Evolutionary conservation across 2,888 invertebrate species (phyloP), one percentile per base, ranked within the genome.

Genomic region (Tortricodes alternella): DNA sequence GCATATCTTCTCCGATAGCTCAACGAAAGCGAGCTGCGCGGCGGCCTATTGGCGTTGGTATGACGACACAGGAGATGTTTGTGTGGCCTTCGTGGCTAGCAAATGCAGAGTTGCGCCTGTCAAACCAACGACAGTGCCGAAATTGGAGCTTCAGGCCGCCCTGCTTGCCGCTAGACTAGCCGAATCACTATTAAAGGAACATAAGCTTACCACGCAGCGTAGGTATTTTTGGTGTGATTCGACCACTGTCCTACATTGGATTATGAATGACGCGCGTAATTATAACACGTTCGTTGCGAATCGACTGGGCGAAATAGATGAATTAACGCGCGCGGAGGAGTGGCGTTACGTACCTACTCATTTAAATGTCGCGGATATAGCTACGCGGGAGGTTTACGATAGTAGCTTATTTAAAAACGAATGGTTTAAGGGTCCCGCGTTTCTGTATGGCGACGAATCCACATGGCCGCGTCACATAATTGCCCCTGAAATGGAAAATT

Each of bases 1-100:
- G 7, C 35, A 35, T 35, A 7, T 35, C 1, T 35, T 35, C 16
- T 6, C 18, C 2, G 44, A 44, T 11, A 5, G 32, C 0, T 44
- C 44, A 2, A 29, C 44, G 1, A 29, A 44, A n/a, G 32, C 29
- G 6, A 44, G 29, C 11, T 18, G 19, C 5, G 11, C 44, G 2
- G 44, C 32, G 3, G 29, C 46, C 0, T 46, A 46, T 9, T 46
- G 46, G 46, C 32, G 46, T 11, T 46, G 46, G 46, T 1, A 46
- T 9, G 1, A 8, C 1, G 13, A 32, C n/a, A n/a, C n/a, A 1
- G 13, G 19, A 0, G 6, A 34, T 13, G 15, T 34, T 8, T 9
- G 15, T 15, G 21, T 21, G 2, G 23, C 46, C 0, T 15, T 46
- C 5, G 13, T 35, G 2, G 44, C 44, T 3, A 29, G 29, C 13